These are phyloP conservation scores for Pagetopsis macropterus DNA, from an alignment of 2,797 vertebrate species.

Conservation along the genomic window DNA sequence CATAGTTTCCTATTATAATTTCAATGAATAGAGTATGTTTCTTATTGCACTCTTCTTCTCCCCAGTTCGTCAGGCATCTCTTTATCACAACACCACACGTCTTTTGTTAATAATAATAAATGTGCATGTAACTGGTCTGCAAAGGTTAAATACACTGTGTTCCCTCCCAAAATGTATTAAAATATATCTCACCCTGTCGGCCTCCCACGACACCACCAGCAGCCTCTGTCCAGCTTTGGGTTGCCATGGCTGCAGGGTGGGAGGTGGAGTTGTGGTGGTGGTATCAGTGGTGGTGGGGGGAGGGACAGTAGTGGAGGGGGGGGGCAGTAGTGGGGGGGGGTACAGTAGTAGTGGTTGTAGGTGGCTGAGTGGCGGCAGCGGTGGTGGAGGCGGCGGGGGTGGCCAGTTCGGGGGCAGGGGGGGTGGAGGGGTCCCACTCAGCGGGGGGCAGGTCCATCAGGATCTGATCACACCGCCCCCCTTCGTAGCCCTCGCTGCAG, in stretches of 20 bases:
- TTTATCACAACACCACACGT: too few species aligned
- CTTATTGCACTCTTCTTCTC: too few species aligned
- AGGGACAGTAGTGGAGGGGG: slow-evolving; percentile 70
- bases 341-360: slow-evolving; percentile 61
- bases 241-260: slow-evolving; percentile 90
- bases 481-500: slow-evolving; percentile 89
- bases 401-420: slow-evolving; percentile 81
- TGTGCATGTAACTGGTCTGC: too few species aligned
- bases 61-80: too few species aligned
- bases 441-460: slow-evolving; percentile 72
- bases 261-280: slow-evolving; percentile 69
- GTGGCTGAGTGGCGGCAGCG: slow-evolving; percentile 73
- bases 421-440: slow-evolving; percentile 74
- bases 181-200: slow-evolving; percentile 87
- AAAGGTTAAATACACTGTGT: too few species aligned
- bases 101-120: too few species aligned
- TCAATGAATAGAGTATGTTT: too few species aligned
- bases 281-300: slow-evolving; percentile 74
- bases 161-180: too few species aligned
- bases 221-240: slow-evolving; percentile 91
- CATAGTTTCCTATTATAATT: too few species aligned
- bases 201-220: slow-evolving; percentile 92
- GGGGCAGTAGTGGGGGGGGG: slow-evolving; percentile 78
- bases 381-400: slow-evolving; percentile 74
- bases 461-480: slow-evolving; percentile 87